Evolutionary conservation across 2,888 invertebrate genomes (phyloP).

Genomic region (Hipparchia semele): DNA sequence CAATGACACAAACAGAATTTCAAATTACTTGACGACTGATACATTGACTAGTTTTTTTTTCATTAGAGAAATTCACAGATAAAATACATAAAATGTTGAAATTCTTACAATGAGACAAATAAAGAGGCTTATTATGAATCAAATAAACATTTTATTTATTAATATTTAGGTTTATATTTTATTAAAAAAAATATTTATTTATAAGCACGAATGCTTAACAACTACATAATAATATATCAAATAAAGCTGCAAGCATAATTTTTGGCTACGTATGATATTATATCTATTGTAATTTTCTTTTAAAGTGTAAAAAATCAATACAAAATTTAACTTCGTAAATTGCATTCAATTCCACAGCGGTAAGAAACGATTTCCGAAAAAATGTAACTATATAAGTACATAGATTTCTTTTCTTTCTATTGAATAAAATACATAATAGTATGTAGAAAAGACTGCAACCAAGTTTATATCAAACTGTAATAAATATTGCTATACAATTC

Average conservation of each 20-base stretch:
- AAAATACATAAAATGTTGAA: background rate
- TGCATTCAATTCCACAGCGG: conserved; percentile 7
- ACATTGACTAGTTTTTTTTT: conserved; percentile 62
- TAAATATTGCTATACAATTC: conserved; percentile 28
- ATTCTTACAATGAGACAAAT: conserved; percentile 28
- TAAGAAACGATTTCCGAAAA: background rate
- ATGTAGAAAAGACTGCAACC: conserved; percentile 18
- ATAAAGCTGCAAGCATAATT: background rate
- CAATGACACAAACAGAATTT: background rate
- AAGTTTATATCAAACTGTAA: conserved; percentile 9
- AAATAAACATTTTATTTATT: no score
- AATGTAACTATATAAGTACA: background rate
- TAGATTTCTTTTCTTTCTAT: conserved; percentile 3
- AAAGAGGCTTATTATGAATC: conserved; percentile 1
- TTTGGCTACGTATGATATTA: background rate
- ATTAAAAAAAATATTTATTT: no score
- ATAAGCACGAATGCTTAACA: no score
- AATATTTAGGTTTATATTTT: no score
- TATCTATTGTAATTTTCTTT: conserved; percentile 1
- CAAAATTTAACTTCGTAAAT: background rate
- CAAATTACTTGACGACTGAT: conserved; percentile 23
- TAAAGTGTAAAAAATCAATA: background rate
- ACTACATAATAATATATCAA: background rate
- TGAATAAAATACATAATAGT: background rate
- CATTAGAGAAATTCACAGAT: conserved; percentile 28